A percentile compares a stretch with the other conserved stretches of the same genome.
These are phyloP conservation scores for Coreoperca whiteheadi DNA, from an alignment of 2,113 vertebrate species.

Conservation along the genomic window DNA sequence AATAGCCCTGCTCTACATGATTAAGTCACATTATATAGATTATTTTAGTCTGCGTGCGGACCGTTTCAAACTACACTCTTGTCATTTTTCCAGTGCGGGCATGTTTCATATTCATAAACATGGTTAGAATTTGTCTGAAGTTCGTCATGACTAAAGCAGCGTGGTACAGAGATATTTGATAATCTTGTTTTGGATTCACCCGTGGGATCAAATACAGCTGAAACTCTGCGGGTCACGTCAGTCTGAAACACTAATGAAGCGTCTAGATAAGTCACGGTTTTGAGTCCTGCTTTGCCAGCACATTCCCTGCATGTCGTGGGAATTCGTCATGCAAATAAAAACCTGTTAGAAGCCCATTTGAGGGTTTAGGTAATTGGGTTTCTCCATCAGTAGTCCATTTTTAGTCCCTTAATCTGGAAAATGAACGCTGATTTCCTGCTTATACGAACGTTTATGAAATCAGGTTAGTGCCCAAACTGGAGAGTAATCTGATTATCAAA, in stretches of 20 bases:
- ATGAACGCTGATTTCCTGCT: conserved; percentile 25
- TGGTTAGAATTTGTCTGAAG: not conserved
- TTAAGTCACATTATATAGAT: not conserved
- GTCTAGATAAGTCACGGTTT: not conserved
- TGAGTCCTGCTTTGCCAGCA: not conserved
- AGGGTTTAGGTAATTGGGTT: conserved; percentile 5
- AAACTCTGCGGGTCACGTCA: conserved; percentile 2
- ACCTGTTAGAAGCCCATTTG: not conserved
- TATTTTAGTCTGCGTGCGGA: not conserved
- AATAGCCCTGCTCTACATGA: not conserved
- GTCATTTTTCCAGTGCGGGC: no score
- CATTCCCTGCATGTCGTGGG: not conserved
- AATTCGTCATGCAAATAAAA: not conserved
- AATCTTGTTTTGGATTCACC: no score
- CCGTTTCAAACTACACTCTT: not conserved
- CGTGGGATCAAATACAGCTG: not conserved
- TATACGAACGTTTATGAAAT: not conserved
- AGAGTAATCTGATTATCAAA: conserved; percentile 17
- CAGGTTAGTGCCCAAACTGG: not conserved
- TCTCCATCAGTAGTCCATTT: conserved; percentile 32
- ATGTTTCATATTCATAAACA: not conserved
- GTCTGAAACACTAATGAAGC: not conserved
- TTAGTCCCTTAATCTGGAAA: conserved; percentile 32
- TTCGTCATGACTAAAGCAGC: no score
- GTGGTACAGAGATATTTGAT: no score